Percentiles rank a stretch among this genome's conserved stretches.
Evolutionary conservation across 1,140 invertebrate genomes (phyloP).

Genomic region (Eupeodes corollae): DNA sequence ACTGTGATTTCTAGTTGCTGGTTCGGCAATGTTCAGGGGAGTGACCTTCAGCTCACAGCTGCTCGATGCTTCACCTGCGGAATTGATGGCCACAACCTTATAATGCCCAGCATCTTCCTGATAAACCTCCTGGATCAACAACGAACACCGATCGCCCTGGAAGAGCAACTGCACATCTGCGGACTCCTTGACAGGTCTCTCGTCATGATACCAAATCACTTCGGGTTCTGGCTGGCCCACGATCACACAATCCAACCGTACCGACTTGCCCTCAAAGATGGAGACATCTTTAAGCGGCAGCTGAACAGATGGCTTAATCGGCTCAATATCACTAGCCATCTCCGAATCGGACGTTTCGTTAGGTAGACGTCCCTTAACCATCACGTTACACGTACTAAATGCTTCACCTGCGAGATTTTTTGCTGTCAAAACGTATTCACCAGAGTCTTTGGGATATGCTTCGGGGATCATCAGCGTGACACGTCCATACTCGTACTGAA

Average conservation of each 20-base stretch:
- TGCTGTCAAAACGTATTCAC: constrained; percentile 52
- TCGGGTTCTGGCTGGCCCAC: constrained; percentile 75
- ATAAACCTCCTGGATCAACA: constrained; percentile 63
- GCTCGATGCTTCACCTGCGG: constrained; percentile 65
- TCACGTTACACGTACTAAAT: constrained; percentile 50
- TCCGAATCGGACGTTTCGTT: constrained; percentile 64
- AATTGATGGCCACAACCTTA: constrained; percentile 70
- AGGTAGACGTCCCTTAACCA: constrained; percentile 56
- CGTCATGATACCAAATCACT: constrained; percentile 81
- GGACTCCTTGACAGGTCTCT: constrained; percentile 72
- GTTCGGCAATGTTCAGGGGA: constrained; percentile 30
- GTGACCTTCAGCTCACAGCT: constrained; percentile 50
- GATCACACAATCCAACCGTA: constrained; percentile 68
- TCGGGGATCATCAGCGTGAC: constrained; percentile 54
- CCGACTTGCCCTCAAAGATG: constrained; percentile 57
- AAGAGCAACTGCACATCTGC: constrained; percentile 65
- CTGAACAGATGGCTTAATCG: constrained; percentile 59
- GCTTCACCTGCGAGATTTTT: constrained; percentile 54
- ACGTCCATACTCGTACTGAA: constrained; percentile 46
- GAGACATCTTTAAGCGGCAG: constrained; percentile 55
- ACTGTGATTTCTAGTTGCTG: constrained; percentile 19
- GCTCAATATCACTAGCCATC: constrained; percentile 56
- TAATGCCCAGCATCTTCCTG: constrained; percentile 67
- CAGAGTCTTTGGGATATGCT: constrained; percentile 59
- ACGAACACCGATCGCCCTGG: constrained; percentile 67